Conservation (phyloP, 2,888 invertebrate genomes). For the Pristionchus exspectatus region DNA sequence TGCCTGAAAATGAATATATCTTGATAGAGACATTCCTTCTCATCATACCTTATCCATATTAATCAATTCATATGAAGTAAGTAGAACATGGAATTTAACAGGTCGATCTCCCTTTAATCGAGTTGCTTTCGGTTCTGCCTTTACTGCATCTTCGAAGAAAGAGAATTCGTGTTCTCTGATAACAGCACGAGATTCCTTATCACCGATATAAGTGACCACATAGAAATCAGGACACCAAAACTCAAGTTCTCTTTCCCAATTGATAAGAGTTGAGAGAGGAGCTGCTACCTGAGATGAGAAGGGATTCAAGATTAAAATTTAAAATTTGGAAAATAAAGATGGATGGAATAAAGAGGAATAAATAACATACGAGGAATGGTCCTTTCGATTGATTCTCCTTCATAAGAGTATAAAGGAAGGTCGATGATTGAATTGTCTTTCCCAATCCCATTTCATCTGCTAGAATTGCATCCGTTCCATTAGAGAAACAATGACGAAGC, state of each 20-base stretch:
- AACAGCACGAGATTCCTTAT: slow-evolving; percentile 91
- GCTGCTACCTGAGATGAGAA: slow-evolving; percentile 84
- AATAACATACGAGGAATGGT: slow-evolving; percentile 70
- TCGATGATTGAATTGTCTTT: slow-evolving; percentile 99
- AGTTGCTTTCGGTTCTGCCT: slow-evolving; percentile 87
- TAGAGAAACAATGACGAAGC: slow-evolving; percentile 80
- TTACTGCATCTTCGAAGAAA: slow-evolving; percentile 93
- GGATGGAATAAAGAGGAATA: not conserved
- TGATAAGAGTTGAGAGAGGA: slow-evolving; percentile 97
- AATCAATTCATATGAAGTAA: slow-evolving; percentile 97
- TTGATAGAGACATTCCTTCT: not conserved
- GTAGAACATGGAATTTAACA: slow-evolving; percentile 93
- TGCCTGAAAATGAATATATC: slow-evolving; percentile 81
- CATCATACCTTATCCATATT: slow-evolving; percentile 88
- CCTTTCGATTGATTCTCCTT: slow-evolving; percentile 93
- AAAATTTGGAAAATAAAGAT: no score
- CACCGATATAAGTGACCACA: slow-evolving; percentile 89
- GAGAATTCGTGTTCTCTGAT: slow-evolving; percentile 95
- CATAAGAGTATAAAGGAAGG: slow-evolving; percentile 97
- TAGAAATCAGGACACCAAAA: slow-evolving; percentile 99
- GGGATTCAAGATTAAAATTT: no score
- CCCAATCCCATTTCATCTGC: slow-evolving; percentile 96
- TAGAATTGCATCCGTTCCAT: slow-evolving; percentile 96
- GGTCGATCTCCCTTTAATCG: slow-evolving; percentile 68
- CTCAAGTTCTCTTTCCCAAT: slow-evolving; percentile 99